Percentiles rank a stretch among this genome's conserved stretches.
These are phyloP conservation scores for Pentamera pediparva DNA, from an alignment of 53 echinoderm and acorn worm genomes.

Conservation along the genomic window DNA sequence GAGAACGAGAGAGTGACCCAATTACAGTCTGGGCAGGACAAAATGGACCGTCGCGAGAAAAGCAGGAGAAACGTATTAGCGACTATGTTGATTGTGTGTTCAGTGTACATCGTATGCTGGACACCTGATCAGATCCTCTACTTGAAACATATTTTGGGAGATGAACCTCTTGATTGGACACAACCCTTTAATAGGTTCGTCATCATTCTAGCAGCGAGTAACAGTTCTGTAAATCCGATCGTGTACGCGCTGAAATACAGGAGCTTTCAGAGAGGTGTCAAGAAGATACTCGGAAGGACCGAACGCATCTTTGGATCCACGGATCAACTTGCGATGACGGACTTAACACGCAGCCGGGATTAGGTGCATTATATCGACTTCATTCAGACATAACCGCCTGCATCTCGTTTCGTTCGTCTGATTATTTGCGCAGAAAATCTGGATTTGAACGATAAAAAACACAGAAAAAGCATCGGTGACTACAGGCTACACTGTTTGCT, in stretches of 20 bases:
- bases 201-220: slow-evolving; percentile 3
- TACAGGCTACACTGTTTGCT: no score
- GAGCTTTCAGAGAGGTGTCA: slow-evolving; percentile 7
- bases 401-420: no score
- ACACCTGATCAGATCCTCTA: slow-evolving; percentile 22
- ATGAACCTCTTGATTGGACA: background rate
- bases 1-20: no score
- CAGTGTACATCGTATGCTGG: slow-evolving; percentile 12
- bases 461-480: no score
- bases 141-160: background rate
- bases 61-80: background rate
- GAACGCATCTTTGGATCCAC: no score
- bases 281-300: no score
- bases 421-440: no score
- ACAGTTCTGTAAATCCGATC: slow-evolving; percentile 1
- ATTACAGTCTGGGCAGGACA: background rate
- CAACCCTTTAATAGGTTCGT: background rate
- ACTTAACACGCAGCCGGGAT: no score
- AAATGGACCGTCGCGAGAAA: background rate
- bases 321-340: no score
- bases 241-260: slow-evolving; percentile 18
- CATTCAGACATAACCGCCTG: no score
- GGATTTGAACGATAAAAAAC: no score
- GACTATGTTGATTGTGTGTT: slow-evolving; percentile 4
- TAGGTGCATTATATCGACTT: no score